These are phyloP conservation scores for Andrena fulva DNA, from an alignment of 2,888 invertebrate genomes.

Conservation along the genomic window DNA sequence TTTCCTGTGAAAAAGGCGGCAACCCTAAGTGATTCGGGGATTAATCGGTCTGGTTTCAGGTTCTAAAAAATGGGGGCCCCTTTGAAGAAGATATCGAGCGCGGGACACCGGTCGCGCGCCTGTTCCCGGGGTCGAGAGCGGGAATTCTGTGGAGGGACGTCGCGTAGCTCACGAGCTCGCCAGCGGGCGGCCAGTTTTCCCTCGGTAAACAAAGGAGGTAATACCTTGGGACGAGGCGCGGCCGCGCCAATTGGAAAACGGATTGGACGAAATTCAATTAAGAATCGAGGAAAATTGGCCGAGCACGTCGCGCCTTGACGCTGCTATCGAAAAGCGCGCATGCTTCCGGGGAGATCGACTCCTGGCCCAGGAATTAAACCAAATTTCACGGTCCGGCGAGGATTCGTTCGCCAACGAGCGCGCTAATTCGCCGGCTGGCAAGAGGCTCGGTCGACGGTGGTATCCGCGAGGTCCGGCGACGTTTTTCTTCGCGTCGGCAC, in stretches of 20 bases:
- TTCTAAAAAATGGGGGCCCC: too few species aligned
- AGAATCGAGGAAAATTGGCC: conserved; percentile 77
- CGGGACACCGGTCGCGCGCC: neutral
- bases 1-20: too few species aligned
- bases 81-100: neutral
- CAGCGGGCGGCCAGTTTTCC: conserved; percentile 5
- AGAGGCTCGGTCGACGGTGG: neutral
- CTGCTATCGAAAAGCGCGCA: conserved; percentile 49
- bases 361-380: conserved; percentile 9
- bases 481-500: neutral
- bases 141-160: neutral
- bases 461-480: neutral
- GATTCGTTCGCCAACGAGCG: conserved; percentile 1
- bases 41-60: conserved; percentile 9
- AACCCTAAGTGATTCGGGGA: neutral
- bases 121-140: neutral
- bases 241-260: conserved; percentile 74
- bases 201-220: conserved; percentile 42
- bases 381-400: conserved; percentile 37
- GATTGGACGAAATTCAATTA: conserved; percentile 82
- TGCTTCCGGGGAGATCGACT: conserved; percentile 14
- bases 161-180: neutral
- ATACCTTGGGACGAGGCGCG: conserved; percentile 21
- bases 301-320: conserved; percentile 74
- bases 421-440: neutral